Evolutionary conservation across 2,888 invertebrate genomes (phyloP).

Genomic region (Pseudococcus jackbeardsleyi): DNA sequence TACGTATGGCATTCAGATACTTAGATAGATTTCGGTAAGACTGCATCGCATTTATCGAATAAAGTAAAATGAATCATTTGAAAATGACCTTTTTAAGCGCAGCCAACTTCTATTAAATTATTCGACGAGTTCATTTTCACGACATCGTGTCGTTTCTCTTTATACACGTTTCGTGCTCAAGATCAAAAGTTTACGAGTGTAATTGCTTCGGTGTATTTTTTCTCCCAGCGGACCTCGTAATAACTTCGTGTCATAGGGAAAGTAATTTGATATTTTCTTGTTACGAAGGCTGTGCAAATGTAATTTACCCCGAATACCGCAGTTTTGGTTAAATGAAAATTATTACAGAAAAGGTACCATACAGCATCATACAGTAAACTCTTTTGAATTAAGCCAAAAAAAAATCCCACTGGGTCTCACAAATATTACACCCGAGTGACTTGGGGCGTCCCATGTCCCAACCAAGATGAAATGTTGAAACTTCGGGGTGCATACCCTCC

Average conservation of each 20-base stretch:
- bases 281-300: neutral
- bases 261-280: slow-evolving; percentile 24
- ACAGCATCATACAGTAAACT: neutral
- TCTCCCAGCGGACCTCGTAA: neutral
- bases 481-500: too few species aligned
- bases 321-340: slow-evolving; percentile 22
- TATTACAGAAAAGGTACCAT: neutral
- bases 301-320: slow-evolving; percentile 8
- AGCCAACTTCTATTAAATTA: neutral
- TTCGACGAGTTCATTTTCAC: neutral
- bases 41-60: too few species aligned
- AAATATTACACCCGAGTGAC: too few species aligned
- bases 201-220: slow-evolving; percentile 28
- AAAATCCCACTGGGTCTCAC: too few species aligned
- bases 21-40: neutral
- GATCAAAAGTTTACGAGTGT: slow-evolving; percentile 6
- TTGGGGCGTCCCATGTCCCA: too few species aligned
- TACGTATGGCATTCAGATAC: neutral
- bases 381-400: slow-evolving; percentile 1
- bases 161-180: neutral
- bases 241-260: neutral
- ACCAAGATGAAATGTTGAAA: too few species aligned
- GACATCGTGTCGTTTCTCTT: neutral
- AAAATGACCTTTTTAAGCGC: neutral
- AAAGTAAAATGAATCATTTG: too few species aligned